Evolutionary conservation across 2,113 vertebrate species (phyloP).

Genomic region (Nothoprocta pentlandii): DNA sequence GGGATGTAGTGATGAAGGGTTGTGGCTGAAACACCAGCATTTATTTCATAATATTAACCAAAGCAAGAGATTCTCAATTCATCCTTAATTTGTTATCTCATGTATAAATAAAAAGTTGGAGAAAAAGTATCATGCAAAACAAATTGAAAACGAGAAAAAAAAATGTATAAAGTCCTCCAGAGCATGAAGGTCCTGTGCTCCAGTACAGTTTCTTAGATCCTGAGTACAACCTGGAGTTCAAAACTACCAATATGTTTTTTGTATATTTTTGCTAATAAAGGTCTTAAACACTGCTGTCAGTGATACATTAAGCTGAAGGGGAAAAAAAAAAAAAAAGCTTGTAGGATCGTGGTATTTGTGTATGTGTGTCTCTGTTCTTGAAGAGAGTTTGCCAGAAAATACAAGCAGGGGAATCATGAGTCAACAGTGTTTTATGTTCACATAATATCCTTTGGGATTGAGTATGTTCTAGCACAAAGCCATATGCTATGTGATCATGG

Average conservation of each 20-base stretch:
- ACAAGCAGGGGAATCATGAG: not conserved
- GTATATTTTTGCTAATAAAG: not conserved
- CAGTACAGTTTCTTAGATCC: not conserved
- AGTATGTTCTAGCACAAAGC: not conserved
- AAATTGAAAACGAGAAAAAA: not conserved
- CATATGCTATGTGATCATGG: not conserved
- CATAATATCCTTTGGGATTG: not conserved
- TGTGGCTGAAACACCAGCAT: not conserved
- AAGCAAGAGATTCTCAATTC: not conserved
- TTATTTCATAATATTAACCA: not conserved
- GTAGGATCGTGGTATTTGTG: not conserved
- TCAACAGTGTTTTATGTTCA: conserved; percentile 10
- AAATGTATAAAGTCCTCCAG: not conserved
- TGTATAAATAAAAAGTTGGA: not conserved
- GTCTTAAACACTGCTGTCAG: not conserved
- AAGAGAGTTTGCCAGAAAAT: not conserved
- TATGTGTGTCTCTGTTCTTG: not conserved
- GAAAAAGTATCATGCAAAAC: not conserved
- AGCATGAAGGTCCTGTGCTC: not conserved
- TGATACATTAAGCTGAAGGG: not conserved
- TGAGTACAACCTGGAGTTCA: not conserved
- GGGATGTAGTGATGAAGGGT: not conserved
- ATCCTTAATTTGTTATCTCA: not conserved
- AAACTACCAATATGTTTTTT: not conserved
- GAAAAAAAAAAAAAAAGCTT: not conserved